These are phyloP conservation scores for Corynorhinus townsendii DNA, from an alignment of 2,113 vertebrate species.

Conservation along the genomic window DNA sequence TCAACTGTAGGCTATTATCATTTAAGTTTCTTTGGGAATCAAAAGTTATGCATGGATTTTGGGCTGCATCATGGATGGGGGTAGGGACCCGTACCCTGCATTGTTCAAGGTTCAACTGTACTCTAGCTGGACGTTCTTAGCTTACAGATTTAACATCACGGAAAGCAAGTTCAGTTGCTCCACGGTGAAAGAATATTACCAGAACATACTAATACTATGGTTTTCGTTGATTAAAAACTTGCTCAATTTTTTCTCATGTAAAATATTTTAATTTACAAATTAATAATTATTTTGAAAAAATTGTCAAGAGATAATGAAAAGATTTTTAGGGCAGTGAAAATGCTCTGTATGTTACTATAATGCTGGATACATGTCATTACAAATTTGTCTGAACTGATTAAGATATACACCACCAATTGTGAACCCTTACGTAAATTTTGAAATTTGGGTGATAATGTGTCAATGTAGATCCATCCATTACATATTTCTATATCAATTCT, in stretches of 20 bases:
- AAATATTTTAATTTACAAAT: neutral
- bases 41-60: neutral
- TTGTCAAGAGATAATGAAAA: neutral
- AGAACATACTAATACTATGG: neutral
- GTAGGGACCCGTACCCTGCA: neutral
- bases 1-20: neutral
- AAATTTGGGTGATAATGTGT: neutral
- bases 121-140: rapidly evolving
- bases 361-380: neutral
- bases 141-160: neutral
- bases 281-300: neutral
- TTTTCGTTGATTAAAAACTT: neutral
- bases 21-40: neutral
- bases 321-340: neutral
- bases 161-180: neutral
- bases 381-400: neutral
- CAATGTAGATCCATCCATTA: neutral
- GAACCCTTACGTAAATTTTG: neutral
- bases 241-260: neutral
- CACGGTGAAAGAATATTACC: neutral
- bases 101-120: neutral
- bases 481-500: neutral
- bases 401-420: neutral
- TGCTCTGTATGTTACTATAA: neutral
- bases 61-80: neutral